Conservation (phyloP, 1,140 invertebrate genomes). For the Leptopilina clavipes region DNA sequence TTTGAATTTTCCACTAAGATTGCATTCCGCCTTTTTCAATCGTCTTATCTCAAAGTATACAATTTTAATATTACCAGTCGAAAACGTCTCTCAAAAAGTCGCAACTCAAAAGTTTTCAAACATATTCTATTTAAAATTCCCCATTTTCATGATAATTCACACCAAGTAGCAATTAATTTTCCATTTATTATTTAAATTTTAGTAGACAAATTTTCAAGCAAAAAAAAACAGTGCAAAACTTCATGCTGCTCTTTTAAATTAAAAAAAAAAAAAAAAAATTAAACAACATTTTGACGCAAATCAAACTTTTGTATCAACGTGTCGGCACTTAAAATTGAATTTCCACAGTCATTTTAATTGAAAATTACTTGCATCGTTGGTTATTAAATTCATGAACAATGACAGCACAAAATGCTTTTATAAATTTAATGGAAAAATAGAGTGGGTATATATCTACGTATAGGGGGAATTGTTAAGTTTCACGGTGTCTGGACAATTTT, state of each 20-base stretch:
- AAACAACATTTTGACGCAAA: not conserved
- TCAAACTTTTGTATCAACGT: not conserved
- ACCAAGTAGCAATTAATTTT: no score
- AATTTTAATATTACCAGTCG: conserved; percentile 10
- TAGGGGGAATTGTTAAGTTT: not conserved
- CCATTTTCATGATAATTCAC: no score
- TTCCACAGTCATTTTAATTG: not conserved
- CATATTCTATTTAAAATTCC: not conserved
- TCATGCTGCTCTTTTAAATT: no score
- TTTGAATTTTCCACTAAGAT: conserved; percentile 31
- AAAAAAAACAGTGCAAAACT: no score
- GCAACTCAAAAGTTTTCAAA: not conserved
- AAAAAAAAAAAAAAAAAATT: not conserved
- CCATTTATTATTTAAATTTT: not conserved
- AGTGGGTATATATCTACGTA: no score
- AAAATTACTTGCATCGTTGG: not conserved
- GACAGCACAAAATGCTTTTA: not conserved
- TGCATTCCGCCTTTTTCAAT: conserved; percentile 31
- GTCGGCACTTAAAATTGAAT: not conserved
- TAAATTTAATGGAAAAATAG: not conserved
- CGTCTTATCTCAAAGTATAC: conserved; percentile 15
- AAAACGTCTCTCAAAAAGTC: not conserved
- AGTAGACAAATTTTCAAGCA: not conserved
- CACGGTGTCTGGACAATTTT: not conserved
- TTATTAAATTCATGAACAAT: not conserved